Percentiles rank a stretch among this genome's conserved stretches.
Evolutionary conservation across 2,797 vertebrate species (phyloP).

Genomic region (Chiroxiphia lanceolata): DNA sequence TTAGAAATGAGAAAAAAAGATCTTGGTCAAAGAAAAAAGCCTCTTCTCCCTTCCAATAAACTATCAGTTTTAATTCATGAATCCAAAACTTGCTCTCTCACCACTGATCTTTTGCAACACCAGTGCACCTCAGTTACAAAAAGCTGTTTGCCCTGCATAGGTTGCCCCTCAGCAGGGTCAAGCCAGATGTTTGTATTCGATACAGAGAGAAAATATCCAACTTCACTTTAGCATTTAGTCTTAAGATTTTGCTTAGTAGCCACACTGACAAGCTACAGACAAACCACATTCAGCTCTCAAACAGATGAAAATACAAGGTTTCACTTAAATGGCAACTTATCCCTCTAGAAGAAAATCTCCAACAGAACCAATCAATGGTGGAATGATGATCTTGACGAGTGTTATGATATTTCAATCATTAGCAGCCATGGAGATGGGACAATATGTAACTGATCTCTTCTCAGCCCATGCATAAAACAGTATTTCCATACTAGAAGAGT

Average conservation of each 20-base stretch:
- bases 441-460: background rate
- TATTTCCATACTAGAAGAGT: background rate
- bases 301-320: background rate
- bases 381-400: background rate
- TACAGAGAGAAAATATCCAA: background rate
- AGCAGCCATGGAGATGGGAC: background rate
- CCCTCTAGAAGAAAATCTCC: background rate
- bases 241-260: background rate
- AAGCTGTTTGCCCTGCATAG: background rate
- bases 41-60: background rate
- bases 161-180: background rate
- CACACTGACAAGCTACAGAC: background rate
- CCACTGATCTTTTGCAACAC: background rate
- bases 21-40: background rate
- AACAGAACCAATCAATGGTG: background rate
- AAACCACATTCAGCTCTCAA: background rate
- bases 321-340: background rate
- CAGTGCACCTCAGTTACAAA: background rate
- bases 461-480: background rate
- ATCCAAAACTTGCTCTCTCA: background rate
- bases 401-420: background rate
- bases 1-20: background rate
- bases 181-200: background rate
- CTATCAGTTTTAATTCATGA: background rate
- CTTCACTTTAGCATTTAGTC: background rate